Conservation (phyloP, 2,113 vertebrate species). For the Loxodonta africana region DNA sequence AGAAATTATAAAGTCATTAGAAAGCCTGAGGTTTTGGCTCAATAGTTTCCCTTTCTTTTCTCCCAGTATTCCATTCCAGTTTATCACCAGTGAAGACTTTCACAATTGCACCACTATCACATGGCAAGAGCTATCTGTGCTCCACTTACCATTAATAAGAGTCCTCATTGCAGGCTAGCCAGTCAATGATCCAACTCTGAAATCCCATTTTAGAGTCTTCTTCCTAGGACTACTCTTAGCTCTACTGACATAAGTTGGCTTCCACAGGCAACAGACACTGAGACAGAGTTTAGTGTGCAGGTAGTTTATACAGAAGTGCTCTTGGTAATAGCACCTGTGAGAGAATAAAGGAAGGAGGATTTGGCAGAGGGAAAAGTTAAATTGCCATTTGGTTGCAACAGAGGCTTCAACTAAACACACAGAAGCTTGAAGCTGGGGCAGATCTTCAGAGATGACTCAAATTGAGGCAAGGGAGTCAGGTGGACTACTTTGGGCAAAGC, state of each 20-base stretch:
- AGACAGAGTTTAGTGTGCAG: neutral
- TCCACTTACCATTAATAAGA: neutral
- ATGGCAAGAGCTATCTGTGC: neutral
- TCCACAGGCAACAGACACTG: neutral
- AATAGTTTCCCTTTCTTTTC: neutral
- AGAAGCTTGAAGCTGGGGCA: neutral
- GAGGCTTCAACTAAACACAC: neutral
- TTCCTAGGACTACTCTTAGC: neutral
- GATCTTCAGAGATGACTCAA: neutral
- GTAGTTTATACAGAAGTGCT: neutral
- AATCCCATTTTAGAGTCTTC: neutral
- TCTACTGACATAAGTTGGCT: neutral
- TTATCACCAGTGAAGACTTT: neutral
- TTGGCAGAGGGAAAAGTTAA: neutral
- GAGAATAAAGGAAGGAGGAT: neutral
- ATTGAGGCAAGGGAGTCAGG: neutral
- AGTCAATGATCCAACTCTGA: neutral
- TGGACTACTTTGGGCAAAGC: neutral
- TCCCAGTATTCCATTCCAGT: neutral
- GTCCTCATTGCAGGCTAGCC: neutral
- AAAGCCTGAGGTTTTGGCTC: neutral
- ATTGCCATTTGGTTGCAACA: neutral
- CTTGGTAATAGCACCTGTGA: neutral
- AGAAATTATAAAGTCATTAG: neutral
- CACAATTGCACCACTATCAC: neutral